These are phyloP conservation scores for Kradibia gibbosae DNA, from an alignment of 1,140 invertebrate genomes.

Conservation along the genomic window DNA sequence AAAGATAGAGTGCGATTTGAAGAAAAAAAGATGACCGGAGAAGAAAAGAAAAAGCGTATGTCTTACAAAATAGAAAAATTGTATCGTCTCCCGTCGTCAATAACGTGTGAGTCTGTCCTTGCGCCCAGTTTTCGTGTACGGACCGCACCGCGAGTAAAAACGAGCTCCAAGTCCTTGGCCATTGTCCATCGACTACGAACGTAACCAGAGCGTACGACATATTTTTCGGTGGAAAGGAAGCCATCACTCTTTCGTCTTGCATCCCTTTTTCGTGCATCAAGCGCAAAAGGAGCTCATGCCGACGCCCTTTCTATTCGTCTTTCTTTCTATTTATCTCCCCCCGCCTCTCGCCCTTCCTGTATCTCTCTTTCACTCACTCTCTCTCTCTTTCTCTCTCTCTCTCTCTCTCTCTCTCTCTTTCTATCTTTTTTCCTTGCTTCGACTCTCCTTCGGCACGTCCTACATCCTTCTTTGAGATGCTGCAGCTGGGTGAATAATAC, in stretches of 20 bases:
- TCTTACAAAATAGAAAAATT: background rate
- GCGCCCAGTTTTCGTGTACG: background rate
- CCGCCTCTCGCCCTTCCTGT: background rate
- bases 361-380: background rate
- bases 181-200: slow-evolving; percentile 26
- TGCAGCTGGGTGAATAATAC: slow-evolving; percentile 14
- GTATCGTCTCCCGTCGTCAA: slow-evolving; percentile 3
- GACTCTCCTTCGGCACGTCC: too few relatives aligned
- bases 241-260: slow-evolving; percentile 38
- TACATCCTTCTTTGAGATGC: background rate
- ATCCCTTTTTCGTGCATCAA: slow-evolving; percentile 8
- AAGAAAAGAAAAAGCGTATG: slow-evolving; percentile 20
- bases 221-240: slow-evolving; percentile 39
- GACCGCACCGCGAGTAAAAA: slow-evolving; percentile 11
- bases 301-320: slow-evolving; percentile 24
- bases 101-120: background rate
- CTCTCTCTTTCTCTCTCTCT: background rate
- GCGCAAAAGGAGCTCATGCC: slow-evolving; percentile 8
- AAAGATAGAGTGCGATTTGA: background rate
- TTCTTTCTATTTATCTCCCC: background rate
- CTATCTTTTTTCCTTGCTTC: background rate
- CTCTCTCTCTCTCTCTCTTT: background rate
- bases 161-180: background rate
- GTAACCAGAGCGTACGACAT: slow-evolving; percentile 30
- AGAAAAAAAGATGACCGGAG: background rate